Base-by-base conservation (phyloP, 1,140 invertebrate genomes). In the Tetragonula clypearis region DNA sequence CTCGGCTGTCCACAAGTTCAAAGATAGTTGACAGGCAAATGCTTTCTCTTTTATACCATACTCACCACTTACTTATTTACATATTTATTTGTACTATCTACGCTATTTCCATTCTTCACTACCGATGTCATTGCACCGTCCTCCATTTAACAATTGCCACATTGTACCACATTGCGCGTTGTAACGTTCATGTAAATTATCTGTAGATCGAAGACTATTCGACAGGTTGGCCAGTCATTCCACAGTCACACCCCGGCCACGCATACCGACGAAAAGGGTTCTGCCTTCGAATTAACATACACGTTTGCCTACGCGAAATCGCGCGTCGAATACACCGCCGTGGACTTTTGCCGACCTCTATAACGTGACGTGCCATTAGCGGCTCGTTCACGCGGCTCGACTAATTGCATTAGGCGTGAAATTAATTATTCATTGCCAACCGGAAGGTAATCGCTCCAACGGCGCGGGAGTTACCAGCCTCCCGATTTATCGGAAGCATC, bases 391-490 rank as follows among this genome's bases (percentile, higher is more conserved):
- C 78, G 17, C 66, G 55, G 17, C 9, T 15, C 55, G n/a, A 72
- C 56, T 80, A 80, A 80, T 80, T 80, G 79, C 55, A 35, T 72
- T 60, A 60, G 79, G 60, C 56, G 79, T n/a, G 78, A 56, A 69
- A 80, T 80, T 80, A 72, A 80, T 79, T 79, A 79, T 69, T 79
- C 78, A 79, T 79, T 56, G 41, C 30, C 21, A 53, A n/a, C 53
- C 66, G 65, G 62, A 79, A 79, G 65, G n/a, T 79, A 69, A 79
- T 79, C 78, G 53, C 35, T 35, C 35, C 35, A 35, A 2, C 35
- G 35, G 35, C 35, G 35, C 35, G 41, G 41, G 30, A 30, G 41
- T 49, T 49, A 30, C 30, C 41, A 49, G 41, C 41, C 41, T 49
- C 41, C 6, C 19, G 78, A 79, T 56, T 58, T 58, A 69, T n/a